Evolutionary conservation across 2,888 invertebrate species (phyloP), one percentile per base, ranked within the genome.

Genomic region (Bembecia ichneumoniformis): DNA sequence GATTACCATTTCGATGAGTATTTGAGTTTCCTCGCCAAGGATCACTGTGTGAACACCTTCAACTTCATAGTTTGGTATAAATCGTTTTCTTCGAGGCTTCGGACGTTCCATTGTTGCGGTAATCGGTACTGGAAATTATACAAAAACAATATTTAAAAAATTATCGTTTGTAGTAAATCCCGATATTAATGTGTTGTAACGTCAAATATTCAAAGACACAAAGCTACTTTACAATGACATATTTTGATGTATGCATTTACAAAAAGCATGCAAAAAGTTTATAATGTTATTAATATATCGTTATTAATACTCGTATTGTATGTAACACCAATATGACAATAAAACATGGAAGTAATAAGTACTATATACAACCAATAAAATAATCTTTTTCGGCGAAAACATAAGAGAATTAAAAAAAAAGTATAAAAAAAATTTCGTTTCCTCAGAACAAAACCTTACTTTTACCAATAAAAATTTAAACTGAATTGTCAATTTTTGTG

Each of bases 1-100:
- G 43, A 93, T 89, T 1, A 90, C 87, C 57, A 92, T 84, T 53
- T 91, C 91, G 10, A 93, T 71, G 48, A 88, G 84, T 55, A 87
- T 78, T 64, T 92, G 92, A 11, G 90, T 90, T 55, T 89, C 75
- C 57, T 89, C 88, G 2, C 88, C 82, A 28, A 92, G 54, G 11
- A 78, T 59, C 9, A 92, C 62, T 60, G 82, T 88, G 43, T 74
- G 66, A 4, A 91, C 89, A 1, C 91, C 91, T 16, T 89, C 83
- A 1, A 90, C 82, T 20, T 89, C 80, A 62, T 88, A 89, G 54
- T 83, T 84, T 7, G 87, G 87, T 48, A 84, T 67, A 48, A 86
- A 84, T 50, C 80, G 64, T 56, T 87, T 87, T 52, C 83, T 68
- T 4, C 86, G 70, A 14, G 81, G 82, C 46, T 64, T 49, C 20